Evolutionary conservation across 2,888 invertebrate genomes (phyloP), one percentile per base, ranked within the genome.

Genomic region (Melinopterus prodromus): DNA sequence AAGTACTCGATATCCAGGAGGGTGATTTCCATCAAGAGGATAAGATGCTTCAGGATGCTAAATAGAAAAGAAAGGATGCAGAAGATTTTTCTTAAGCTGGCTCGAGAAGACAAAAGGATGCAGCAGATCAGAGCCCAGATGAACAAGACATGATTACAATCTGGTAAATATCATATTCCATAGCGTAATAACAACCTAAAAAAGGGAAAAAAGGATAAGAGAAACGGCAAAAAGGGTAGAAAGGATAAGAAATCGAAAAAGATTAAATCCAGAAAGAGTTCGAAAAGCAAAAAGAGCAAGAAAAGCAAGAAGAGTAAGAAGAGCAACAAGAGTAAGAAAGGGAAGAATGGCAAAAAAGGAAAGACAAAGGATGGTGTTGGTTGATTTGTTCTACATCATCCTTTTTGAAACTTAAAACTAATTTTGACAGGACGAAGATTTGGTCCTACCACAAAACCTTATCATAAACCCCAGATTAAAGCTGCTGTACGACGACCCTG

Each of bases 61-160:
- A 78, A 80, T 6, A 79, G 78, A 26, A 79, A 81, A 12, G 15
- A 79, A 14, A 81, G 84, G 2, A 76, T 77, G n/a, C 35, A 76
- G 5, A 69, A 76, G 0, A 82, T 84, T 5, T n/a, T 84, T 1
- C 69, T 76, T 9, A 84, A 84, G 80, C 71, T 84, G n/a, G 12
- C 83, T 7, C 75, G 70, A 1, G 84, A 84, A 71, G 78, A 79
- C 14, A 78, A 80, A 14, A 76, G 82, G 2, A 79, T 79, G 76
- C 38, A 71, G 14, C 74, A 83, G 77, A 83, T 83, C 9, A 77
- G 81, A 37, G 75, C 76, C 0, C 69, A 78, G n/a, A 77, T 37
- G 26, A 81, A 80, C 70, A 83, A 78, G 53, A 80, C 72, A 83
- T 77, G 83, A 83, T 69, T 71, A 76, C 26, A 82, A 35, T 37